A percentile compares a stretch with the other conserved stretches of the same genome.
phyloP scores from a whole-genome alignment of 2,797 vertebrate species.

The Adrianichthys oophorus region DNA sequence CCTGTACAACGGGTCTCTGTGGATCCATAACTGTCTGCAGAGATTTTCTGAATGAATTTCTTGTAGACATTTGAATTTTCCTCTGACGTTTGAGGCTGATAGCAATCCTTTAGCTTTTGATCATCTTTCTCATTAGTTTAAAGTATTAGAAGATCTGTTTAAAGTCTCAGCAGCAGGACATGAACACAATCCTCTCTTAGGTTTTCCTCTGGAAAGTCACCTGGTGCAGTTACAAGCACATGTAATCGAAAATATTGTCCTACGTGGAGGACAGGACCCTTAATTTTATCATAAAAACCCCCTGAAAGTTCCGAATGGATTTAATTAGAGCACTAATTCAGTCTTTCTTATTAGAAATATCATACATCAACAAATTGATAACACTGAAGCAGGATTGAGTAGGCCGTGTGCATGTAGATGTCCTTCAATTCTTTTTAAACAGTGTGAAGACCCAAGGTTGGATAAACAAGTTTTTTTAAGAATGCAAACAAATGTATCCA shows the following conservation, averaged over 20 bases:
- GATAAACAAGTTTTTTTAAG: no score
- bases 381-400: not conserved
- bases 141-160: constrained; percentile 2
- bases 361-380: not conserved
- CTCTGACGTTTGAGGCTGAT: constrained; percentile 2
- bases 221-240: constrained; percentile 1
- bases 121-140: constrained; percentile 6
- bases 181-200: not conserved
- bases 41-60: constrained; percentile 20
- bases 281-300: not conserved
- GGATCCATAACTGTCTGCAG: constrained; percentile 9
- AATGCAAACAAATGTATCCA: not conserved
- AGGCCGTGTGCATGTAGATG: not conserved
- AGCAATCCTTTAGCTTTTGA: not conserved
- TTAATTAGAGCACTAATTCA: not conserved
- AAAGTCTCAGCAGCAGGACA: constrained; percentile 1
- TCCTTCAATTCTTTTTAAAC: no score
- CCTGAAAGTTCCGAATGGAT: no score
- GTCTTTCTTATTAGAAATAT: not conserved
- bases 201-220: constrained; percentile 7
- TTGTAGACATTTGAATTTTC: constrained; percentile 15
- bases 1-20: constrained; percentile 7
- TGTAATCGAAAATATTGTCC: not conserved
- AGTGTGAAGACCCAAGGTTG: no score
- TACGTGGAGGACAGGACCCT: not conserved